Percentiles rank a stretch among this genome's conserved stretches.
Conservation (phyloP, 1,140 invertebrate species). For the Oncopodura yosiiana region DNA sequence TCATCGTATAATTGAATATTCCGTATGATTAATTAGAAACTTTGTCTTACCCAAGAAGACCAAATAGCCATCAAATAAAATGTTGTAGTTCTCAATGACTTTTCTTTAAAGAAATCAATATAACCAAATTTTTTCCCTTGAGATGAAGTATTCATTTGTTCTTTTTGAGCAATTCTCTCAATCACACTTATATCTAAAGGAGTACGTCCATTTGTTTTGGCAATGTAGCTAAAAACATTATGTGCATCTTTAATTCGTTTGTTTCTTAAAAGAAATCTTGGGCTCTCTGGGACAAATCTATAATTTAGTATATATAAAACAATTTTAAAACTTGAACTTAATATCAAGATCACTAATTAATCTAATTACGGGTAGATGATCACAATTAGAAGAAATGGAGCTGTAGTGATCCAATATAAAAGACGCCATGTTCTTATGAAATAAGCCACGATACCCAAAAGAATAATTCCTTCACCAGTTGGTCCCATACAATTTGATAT, state of each 20-base stretch:
- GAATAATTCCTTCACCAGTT: slow-evolving; percentile 22
- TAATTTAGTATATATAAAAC: neutral
- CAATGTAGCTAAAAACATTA: slow-evolving; percentile 24
- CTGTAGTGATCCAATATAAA: neutral
- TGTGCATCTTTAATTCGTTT: slow-evolving; percentile 22
- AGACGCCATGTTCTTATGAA: slow-evolving; percentile 11
- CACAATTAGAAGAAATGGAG: slow-evolving; percentile 10
- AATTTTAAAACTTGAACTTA: neutral
- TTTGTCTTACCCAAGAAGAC: too few relatives aligned
- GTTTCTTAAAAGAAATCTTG: slow-evolving; percentile 27
- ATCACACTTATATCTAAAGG: slow-evolving; percentile 4
- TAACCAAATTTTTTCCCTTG: slow-evolving; percentile 13
- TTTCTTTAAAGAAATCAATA: slow-evolving; percentile 23
- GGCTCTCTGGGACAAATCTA: slow-evolving; percentile 32
- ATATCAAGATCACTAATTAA: neutral
- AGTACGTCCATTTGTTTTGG: slow-evolving; percentile 19
- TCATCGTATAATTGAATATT: too few relatives aligned
- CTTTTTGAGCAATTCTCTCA: slow-evolving; percentile 8
- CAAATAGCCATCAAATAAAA: slow-evolving; percentile 19
- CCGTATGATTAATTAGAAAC: too few relatives aligned
- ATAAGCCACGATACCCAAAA: slow-evolving; percentile 18
- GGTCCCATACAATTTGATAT: slow-evolving; percentile 11
- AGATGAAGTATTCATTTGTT: neutral
- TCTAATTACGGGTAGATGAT: slow-evolving; percentile 10
- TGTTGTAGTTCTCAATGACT: slow-evolving; percentile 8